Evolutionary conservation across 2,113 vertebrate genomes (phyloP).

Genomic region (Stigmatopora nigra): DNA sequence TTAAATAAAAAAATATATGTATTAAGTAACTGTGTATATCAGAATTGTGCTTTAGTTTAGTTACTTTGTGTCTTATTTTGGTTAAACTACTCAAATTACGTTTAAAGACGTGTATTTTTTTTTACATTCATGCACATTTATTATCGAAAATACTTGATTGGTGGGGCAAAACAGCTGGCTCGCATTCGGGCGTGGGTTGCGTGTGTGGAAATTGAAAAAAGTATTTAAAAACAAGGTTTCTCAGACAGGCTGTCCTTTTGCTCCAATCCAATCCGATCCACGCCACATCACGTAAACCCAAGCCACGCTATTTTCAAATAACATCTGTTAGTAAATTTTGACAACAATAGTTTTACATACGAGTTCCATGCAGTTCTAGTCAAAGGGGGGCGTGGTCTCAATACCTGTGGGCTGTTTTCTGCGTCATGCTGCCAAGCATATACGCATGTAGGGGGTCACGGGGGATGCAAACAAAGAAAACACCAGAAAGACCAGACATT

Average conservation of each 20-base stretch:
- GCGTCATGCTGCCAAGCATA: conserved; percentile 30
- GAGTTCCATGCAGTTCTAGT: conserved; percentile 45
- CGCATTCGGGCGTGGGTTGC: conserved; percentile 42
- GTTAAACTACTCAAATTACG: not conserved
- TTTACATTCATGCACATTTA: not conserved
- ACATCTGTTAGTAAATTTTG: conserved; percentile 66
- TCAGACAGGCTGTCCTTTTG: conserved; percentile 26
- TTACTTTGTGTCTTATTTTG: not conserved
- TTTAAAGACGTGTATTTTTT: not conserved
- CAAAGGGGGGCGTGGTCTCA: conserved; percentile 15
- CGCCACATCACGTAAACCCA: conserved; percentile 52
- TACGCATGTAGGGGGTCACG: not conserved
- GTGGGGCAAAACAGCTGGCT: conserved; percentile 33
- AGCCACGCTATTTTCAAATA: conserved; percentile 70
- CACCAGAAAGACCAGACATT: not conserved
- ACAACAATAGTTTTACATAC: conserved; percentile 66
- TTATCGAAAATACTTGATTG: not conserved
- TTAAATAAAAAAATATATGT: not conserved
- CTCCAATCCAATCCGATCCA: conserved; percentile 10
- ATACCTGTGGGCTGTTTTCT: conserved; percentile 45
- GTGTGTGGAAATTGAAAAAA: conserved; percentile 12
- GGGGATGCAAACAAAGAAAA: not conserved
- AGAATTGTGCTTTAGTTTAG: not conserved
- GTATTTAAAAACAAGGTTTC: conserved; percentile 6
- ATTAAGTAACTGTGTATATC: not conserved